Conservation (phyloP, 2,888 invertebrate genomes). For the Taenaris catops region DNA sequence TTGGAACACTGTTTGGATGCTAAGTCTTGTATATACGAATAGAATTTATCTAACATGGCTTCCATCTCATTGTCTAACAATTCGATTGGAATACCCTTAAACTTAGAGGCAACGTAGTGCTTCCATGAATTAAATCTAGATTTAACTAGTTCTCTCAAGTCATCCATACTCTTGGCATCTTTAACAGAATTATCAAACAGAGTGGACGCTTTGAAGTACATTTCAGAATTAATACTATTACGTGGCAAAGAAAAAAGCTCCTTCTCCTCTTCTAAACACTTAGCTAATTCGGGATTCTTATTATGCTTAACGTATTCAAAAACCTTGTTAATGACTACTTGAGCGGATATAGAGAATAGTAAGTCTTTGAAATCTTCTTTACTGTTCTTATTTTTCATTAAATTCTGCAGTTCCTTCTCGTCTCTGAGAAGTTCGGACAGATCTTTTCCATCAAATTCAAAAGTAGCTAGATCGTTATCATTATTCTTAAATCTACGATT, state of each 20-base stretch:
- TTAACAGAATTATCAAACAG: slow-evolving; percentile 62
- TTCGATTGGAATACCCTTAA: slow-evolving; percentile 54
- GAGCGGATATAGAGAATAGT: slow-evolving; percentile 56
- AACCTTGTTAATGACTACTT: slow-evolving; percentile 63
- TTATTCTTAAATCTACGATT: slow-evolving; percentile 51
- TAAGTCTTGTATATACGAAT: slow-evolving; percentile 55
- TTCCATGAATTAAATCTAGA: slow-evolving; percentile 59
- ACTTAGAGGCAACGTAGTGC: slow-evolving; percentile 49
- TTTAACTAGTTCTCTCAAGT: slow-evolving; percentile 49
- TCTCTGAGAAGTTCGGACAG: slow-evolving; percentile 50
- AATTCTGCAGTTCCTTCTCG: slow-evolving; percentile 48
- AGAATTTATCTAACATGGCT: slow-evolving; percentile 57
- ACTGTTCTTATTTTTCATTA: slow-evolving; percentile 47
- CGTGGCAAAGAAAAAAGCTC: slow-evolving; percentile 44
- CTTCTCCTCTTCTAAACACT: slow-evolving; percentile 50
- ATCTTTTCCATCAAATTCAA: slow-evolving; percentile 59
- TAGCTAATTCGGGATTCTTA: slow-evolving; percentile 50
- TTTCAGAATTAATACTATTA: slow-evolving; percentile 45
- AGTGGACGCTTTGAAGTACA: slow-evolving; percentile 50
- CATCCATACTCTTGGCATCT: slow-evolving; percentile 58
- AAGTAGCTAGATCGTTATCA: slow-evolving; percentile 45
- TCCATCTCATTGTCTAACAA: slow-evolving; percentile 58
- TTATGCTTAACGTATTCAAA: slow-evolving; percentile 59
- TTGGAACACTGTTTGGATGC: slow-evolving; percentile 42
- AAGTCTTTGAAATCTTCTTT: slow-evolving; percentile 60